Conservation (phyloP, 2,888 invertebrate species). For the Melangyna quadrimaculata region DNA sequence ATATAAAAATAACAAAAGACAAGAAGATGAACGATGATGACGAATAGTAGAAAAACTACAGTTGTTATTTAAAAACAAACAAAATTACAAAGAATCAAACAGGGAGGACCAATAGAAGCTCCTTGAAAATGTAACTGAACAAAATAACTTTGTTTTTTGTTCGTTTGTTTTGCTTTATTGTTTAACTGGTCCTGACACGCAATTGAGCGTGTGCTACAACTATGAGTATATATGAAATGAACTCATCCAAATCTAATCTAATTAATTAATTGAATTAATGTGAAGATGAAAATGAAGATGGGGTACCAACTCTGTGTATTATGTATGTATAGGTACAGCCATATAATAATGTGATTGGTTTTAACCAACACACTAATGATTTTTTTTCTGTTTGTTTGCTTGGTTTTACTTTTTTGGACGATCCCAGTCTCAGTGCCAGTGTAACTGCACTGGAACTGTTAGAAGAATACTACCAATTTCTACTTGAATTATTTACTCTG, state of each 20-base stretch:
- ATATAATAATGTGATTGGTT: slow-evolving; percentile 14
- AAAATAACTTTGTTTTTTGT: slow-evolving; percentile 56
- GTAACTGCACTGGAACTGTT: background rate
- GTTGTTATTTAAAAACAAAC: background rate
- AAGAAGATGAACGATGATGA: background rate
- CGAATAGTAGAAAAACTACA: background rate
- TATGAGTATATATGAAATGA: slow-evolving; percentile 40
- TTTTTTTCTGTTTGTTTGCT: slow-evolving; percentile 3
- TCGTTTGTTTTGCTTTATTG: slow-evolving; percentile 64
- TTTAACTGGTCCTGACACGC: slow-evolving; percentile 66
- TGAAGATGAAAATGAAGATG: slow-evolving; percentile 13
- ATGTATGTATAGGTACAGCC: background rate
- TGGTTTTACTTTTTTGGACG: background rate
- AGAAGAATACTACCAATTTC: slow-evolving; percentile 43
- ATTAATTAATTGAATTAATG: slow-evolving; percentile 70
- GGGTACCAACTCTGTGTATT: background rate
- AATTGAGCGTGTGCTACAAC: slow-evolving; percentile 66
- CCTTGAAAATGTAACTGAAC: slow-evolving; percentile 57
- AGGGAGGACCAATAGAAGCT: background rate
- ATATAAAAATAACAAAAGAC: slow-evolving; percentile 51
- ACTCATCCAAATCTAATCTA: slow-evolving; percentile 62
- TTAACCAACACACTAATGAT: slow-evolving; percentile 20
- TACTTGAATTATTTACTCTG: slow-evolving; percentile 28
- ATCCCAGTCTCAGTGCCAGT: background rate
- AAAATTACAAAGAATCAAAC: background rate